phyloP scores from a whole-genome alignment of 2,888 invertebrate genomes.

The Drosophila paranaensis region DNA sequence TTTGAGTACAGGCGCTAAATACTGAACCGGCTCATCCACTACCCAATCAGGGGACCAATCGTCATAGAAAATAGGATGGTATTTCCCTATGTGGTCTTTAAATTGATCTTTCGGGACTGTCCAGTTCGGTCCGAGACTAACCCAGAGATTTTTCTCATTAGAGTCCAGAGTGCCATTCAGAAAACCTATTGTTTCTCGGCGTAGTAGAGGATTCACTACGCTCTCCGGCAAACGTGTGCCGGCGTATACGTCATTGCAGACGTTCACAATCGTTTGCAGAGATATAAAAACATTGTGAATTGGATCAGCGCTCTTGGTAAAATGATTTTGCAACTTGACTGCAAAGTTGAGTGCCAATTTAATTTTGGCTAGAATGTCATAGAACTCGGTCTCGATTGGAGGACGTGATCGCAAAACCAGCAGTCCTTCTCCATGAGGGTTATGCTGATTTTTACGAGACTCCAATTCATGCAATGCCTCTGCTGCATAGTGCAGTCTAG shows the following conservation, averaged over 20 bases:
- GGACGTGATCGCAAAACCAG: constrained; percentile 96
- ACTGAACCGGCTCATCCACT: constrained; percentile 90
- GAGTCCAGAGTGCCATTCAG: constrained; percentile 97
- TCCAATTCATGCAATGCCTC: constrained; percentile 97
- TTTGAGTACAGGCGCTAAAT: constrained; percentile 74
- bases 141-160: constrained; percentile 98
- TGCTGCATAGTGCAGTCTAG: constrained; percentile 97
- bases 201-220: constrained; percentile 95
- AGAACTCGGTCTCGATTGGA: constrained; percentile 97
- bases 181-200: constrained; percentile 95
- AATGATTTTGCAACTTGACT: constrained; percentile 97
- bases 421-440: constrained; percentile 94
- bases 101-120: constrained; percentile 96
- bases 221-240: constrained; percentile 92
- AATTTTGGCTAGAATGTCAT: constrained; percentile 99
- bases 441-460: constrained; percentile 88
- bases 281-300: constrained; percentile 99
- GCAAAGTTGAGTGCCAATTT: constrained; percentile 98
- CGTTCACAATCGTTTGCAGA: constrained; percentile 97
- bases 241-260: constrained; percentile 94
- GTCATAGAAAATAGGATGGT: constrained; percentile 98
- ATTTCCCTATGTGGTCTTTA: constrained; percentile 94
- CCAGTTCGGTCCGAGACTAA: constrained; percentile 98
- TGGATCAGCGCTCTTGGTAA: constrained; percentile 98
- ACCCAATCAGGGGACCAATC: constrained; percentile 97